Percentiles rank a stretch among this genome's conserved stretches.
These are phyloP conservation scores for Corythornis cristatus DNA, from an alignment of 2,113 vertebrate genomes.

Conservation along the genomic window DNA sequence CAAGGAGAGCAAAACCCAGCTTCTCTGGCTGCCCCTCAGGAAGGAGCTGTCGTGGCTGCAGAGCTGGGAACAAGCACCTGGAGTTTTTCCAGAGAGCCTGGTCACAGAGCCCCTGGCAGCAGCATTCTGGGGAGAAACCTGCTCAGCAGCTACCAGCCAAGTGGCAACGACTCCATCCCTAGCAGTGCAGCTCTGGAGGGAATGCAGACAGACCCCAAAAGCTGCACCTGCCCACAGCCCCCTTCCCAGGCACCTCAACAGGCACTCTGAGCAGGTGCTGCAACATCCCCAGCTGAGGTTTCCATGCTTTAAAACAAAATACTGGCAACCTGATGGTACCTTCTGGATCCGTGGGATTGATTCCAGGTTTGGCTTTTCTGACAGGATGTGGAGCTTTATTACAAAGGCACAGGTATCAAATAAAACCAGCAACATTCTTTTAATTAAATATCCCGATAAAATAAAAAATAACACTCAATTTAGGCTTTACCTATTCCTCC, in stretches of 20 bases:
- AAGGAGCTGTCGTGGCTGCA: neutral
- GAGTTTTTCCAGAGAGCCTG: neutral
- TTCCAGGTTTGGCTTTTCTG: constrained; percentile 54
- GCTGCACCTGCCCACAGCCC: neutral
- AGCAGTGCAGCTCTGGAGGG: neutral
- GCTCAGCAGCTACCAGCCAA: neutral
- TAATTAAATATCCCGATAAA: constrained; percentile 49
- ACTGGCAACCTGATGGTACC: constrained; percentile 8
- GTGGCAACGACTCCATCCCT: neutral
- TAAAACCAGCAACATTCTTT: constrained; percentile 23
- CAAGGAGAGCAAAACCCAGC: neutral
- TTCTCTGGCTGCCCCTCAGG: neutral
- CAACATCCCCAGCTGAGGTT: neutral
- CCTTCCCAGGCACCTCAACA: neutral
- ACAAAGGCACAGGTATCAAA: constrained; percentile 69
- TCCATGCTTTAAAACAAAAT: neutral
- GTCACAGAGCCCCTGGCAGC: constrained; percentile 28
- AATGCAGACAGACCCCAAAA: neutral
- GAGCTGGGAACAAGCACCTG: constrained; percentile 1
- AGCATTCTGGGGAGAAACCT: neutral
- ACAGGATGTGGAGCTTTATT: constrained; percentile 27
- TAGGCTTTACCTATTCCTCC: neutral
- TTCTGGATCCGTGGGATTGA: constrained; percentile 22
- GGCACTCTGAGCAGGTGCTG: neutral
- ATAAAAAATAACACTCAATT: neutral